Evolutionary conservation across 2,797 vertebrate species (phyloP), one percentile per base, ranked within the genome.

Genomic region (Acropternis orthonyx): DNA sequence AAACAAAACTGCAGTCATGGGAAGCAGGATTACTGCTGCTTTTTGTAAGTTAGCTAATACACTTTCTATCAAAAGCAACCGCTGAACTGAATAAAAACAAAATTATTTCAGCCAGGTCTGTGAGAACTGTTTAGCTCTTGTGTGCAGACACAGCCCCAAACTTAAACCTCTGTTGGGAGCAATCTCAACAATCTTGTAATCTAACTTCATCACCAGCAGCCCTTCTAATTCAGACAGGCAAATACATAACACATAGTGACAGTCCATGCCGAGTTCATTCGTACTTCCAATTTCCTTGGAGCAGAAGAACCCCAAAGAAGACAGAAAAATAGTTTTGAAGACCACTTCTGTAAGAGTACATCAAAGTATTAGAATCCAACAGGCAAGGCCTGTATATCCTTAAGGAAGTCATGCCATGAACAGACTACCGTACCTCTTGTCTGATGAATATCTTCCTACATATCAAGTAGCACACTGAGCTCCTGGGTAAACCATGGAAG

Each of bases 341-440:
- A n/a, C 2, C 10, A 9, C 48, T 73, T 74, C 1, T 1, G 5
- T 18, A 56, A 51, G 9, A 86, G 56, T 30, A 12, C 4, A 34
- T 76, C 17, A 10, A 24, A 46, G 19, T 37, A 6, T 41, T 44
- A 36, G 10, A 55, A 67, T 55, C 36, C 41, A 65, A 30, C 46
- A 80, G 54, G 13, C 32, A 59, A 46, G 58, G 24, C n/a, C 15
- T 88, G 11, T 78, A 72, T 34, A 32, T 72, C 54, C 28, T 32
- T 36, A 23, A 62, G 26, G 30, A 75, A 13, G 7, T 61, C 65
- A 16, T 32, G 7, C 12, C 30, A 54, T 0, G 0, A 73, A 5
- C 19, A 58, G 67, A 28, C 14, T 39, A 12, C 19, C 9, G 3
- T 39, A 30, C 4, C 9, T 62, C 16, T 69, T 85, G 32, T 24